Conservation (phyloP, 1,140 invertebrate species). For the Maconellicoccus hirsutus region DNA sequence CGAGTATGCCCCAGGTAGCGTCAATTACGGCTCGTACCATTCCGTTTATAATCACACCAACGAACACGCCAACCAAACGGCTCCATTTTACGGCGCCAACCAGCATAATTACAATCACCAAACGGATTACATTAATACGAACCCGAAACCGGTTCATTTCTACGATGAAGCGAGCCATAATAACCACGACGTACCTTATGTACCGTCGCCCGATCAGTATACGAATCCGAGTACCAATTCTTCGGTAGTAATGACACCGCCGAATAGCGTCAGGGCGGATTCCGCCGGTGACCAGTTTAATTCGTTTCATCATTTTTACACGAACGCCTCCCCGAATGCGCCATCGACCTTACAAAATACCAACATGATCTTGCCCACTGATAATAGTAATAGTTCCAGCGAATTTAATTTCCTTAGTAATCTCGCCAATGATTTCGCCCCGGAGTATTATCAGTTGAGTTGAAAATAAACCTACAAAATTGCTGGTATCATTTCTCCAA, state of each 20-base stretch:
- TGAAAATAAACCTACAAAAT: conserved; percentile 31
- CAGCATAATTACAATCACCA: conserved; percentile 26
- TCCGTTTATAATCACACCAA: conserved; percentile 33
- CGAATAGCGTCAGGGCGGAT: conserved; percentile 43
- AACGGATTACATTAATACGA: conserved; percentile 6
- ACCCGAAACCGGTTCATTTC: not conserved
- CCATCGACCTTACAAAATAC: conserved; percentile 31
- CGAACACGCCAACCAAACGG: conserved; percentile 33
- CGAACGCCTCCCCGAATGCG: conserved; percentile 35
- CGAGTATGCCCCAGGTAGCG: conserved; percentile 31
- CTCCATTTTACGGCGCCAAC: conserved; percentile 30
- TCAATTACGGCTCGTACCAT: conserved; percentile 26
- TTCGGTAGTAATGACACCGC: conserved; percentile 44
- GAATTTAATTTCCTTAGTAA: conserved; percentile 86
- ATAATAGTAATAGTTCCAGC: conserved; percentile 77
- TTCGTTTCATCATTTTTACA: conserved; percentile 56
- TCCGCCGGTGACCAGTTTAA: conserved; percentile 47
- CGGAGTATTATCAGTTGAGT: conserved; percentile 79
- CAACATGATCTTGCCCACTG: conserved; percentile 34
- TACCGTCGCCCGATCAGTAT: conserved; percentile 29
- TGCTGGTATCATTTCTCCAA: too few species aligned
- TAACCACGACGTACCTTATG: conserved; percentile 12
- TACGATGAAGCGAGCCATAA: not conserved
- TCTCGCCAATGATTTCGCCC: conserved; percentile 78
- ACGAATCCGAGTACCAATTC: conserved; percentile 33